phyloP scores from a whole-genome alignment of 2,797 vertebrate genomes.

The Gambelia wislizenii region DNA sequence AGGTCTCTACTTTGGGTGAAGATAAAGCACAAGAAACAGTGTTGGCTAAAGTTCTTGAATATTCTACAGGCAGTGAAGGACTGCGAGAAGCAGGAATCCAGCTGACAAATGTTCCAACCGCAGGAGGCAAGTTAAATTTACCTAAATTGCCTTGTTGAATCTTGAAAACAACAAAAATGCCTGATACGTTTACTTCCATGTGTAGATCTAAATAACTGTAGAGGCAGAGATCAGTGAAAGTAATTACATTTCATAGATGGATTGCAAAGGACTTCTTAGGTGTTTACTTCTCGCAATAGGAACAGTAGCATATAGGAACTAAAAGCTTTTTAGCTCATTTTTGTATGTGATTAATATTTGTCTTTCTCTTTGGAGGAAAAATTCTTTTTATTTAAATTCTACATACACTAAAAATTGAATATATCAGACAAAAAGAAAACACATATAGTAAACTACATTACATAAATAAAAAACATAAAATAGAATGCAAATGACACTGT shows the following conservation, averaged over 20 bases:
- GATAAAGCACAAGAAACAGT: slow-evolving; percentile 76
- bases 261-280: neutral
- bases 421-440: neutral
- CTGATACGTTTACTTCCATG: neutral
- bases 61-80: slow-evolving; percentile 83
- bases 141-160: neutral
- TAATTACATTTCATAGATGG: neutral
- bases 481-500: no score
- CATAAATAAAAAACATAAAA: no score
- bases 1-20: slow-evolving; percentile 77
- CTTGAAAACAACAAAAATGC: neutral
- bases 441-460: no score
- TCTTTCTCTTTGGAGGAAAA: neutral
- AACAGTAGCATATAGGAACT: neutral
- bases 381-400: neutral
- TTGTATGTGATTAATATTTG: neutral
- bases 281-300: neutral
- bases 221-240: neutral
- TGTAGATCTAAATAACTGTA: neutral
- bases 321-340: neutral
- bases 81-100: slow-evolving; percentile 82
- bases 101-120: slow-evolving; percentile 62
- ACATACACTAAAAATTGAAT: neutral
- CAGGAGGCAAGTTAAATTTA: slow-evolving; percentile 70
- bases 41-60: slow-evolving; percentile 62